Conservation (phyloP, 2,797 vertebrate genomes). For the Microctenopoma steveboyesi region DNA sequence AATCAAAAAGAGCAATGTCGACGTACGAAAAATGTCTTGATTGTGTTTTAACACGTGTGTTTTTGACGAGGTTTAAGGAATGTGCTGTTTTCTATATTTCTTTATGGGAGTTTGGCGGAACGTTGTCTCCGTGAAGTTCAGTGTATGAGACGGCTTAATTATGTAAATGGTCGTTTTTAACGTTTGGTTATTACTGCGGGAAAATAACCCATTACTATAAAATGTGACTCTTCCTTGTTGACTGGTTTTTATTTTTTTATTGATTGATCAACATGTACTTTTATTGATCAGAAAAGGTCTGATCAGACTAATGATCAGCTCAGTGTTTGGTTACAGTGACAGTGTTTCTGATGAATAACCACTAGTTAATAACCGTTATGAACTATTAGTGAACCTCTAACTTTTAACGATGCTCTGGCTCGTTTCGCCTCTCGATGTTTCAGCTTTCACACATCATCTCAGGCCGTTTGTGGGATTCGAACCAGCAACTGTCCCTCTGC, state of each 20-base stretch:
- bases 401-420: too few species aligned
- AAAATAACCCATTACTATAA: background rate
- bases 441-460: background rate
- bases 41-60: too few species aligned
- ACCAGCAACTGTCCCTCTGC: background rate
- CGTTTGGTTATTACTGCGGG: background rate
- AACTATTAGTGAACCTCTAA: background rate
- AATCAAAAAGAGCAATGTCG: background rate
- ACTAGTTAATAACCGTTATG: too few species aligned
- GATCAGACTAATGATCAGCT: background rate
- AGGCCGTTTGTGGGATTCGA: slow-evolving; percentile 2
- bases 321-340: background rate
- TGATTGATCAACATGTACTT: background rate
- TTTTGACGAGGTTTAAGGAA: background rate
- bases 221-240: background rate
- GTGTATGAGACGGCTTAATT: background rate
- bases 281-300: background rate
- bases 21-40: accelerated
- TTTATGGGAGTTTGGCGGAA: background rate
- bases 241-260: background rate
- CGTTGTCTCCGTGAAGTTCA: background rate
- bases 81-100: background rate
- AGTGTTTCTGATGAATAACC: background rate
- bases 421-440: background rate
- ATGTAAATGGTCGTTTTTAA: background rate